Percentiles rank a stretch among this genome's conserved stretches.
These are phyloP conservation scores for Pteria penguin DNA, from an alignment of 2,888 invertebrate genomes.

Conservation along the genomic window DNA sequence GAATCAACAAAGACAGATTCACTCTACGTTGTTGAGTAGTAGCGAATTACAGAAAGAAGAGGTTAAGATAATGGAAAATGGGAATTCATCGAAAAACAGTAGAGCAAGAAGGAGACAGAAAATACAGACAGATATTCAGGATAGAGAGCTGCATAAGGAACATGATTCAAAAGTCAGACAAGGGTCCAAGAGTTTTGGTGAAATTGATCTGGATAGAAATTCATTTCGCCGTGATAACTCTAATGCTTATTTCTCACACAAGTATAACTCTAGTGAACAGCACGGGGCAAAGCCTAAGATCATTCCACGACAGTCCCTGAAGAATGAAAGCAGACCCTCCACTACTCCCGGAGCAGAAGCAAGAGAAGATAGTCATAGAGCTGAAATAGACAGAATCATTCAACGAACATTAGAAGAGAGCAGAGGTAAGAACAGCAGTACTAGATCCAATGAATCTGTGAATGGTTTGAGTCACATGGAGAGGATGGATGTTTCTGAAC, in stretches of 20 bases:
- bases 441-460: background rate
- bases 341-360: conserved; percentile 21
- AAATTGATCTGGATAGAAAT: background rate
- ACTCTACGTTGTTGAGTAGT: conserved; percentile 14
- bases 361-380: background rate
- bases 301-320: background rate
- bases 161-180: background rate
- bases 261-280: background rate
- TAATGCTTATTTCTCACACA: background rate
- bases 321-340: background rate
- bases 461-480: conserved; percentile 1
- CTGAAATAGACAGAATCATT: background rate
- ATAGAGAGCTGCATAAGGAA: background rate
- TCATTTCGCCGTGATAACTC: background rate
- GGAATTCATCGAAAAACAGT: background rate
- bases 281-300: background rate
- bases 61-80: background rate
- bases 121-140: background rate
- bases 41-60: background rate
- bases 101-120: background rate
- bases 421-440: background rate
- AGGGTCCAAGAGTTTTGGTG: background rate
- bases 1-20: conserved; percentile 27
- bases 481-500: background rate
- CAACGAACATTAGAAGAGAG: background rate